Evolutionary conservation across 1,140 invertebrate species (phyloP), one percentile per base, ranked within the genome.

Genomic region (Dolichoris vasculosae): DNA sequence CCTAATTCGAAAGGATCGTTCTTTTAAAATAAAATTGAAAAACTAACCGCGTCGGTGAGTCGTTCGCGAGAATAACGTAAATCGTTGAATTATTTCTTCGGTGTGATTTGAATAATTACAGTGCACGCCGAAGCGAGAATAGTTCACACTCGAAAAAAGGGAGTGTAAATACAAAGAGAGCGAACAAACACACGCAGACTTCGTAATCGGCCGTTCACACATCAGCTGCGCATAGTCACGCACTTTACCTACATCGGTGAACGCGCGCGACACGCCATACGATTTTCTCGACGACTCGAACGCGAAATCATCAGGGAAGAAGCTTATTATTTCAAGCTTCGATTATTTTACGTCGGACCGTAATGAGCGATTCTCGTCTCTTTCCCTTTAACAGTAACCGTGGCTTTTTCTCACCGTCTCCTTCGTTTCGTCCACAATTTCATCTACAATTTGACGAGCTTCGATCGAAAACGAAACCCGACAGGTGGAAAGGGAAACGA

Each of bases 311-410:
- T 81, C 86, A 89, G 89, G 87, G 87, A 88, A 89, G 88, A 87
- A 88, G 88, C 87, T 91, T 89, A 90, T 90, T 91, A 90, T 90
- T 90, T 89, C 89, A 90, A 90, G 90, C 89, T 90, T 90, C 88
- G 90, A 88, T 89, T 89, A 77, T 59, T 82, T 77, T 71, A 59
- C 83, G 40, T 63, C 30, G 23, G n/a, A 23, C n/a, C 40, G 26
- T 78, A 78, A 84, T 55, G 82, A 84, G 73, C 55, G 20, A 6
- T 23, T 63, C 7, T 83, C 71, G 15, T 38, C 64, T n/a, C 32
- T 15, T 63, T 80, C 40, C 11, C 48, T 78, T 35, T 59, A 35
- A 23, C 35, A 26, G 55, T 59, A 26, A 59, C 23, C 26, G 2
- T 26, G 23, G 3, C 1, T 13, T 3, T 26, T 4, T 26, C 23